Conservation (phyloP, 2,113 vertebrate species). For the Piaya cayana region DNA sequence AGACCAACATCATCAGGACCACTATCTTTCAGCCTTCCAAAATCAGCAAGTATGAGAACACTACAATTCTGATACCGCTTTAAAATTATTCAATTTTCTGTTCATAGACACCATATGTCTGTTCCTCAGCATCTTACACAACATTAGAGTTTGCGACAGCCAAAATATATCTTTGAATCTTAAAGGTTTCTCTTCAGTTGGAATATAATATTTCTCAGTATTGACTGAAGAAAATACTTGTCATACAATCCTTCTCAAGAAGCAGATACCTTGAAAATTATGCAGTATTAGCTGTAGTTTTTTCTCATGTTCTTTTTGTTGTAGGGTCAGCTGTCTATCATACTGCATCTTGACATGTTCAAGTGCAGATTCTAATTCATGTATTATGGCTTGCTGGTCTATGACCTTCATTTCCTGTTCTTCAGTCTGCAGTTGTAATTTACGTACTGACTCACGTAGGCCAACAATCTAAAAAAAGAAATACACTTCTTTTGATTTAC, state of each 20-base stretch:
- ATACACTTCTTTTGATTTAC: neutral
- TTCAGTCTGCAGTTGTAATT: slow-evolving; percentile 78
- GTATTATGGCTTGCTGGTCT: slow-evolving; percentile 74
- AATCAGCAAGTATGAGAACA: neutral
- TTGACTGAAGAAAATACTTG: neutral
- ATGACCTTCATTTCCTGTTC: slow-evolving; percentile 81
- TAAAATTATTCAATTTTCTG: neutral
- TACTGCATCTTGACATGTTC: slow-evolving; percentile 81
- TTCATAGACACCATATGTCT: neutral
- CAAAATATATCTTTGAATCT: neutral
- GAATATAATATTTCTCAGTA: neutral
- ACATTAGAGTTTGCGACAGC: neutral
- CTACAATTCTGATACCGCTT: neutral
- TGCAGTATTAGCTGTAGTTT: slow-evolving; percentile 82
- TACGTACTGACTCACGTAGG: slow-evolving; percentile 80
- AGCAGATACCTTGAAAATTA: slow-evolving; percentile 80
- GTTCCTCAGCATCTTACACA: neutral
- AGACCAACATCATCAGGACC: neutral
- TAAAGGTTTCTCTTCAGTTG: neutral
- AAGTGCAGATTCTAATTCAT: slow-evolving; percentile 79
- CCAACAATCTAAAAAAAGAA: slow-evolving; percentile 80
- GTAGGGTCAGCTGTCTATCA: slow-evolving; percentile 83
- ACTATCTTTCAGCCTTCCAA: accelerated
- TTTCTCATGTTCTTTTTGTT: slow-evolving; percentile 85
- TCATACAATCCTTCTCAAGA: neutral